Conservation (phyloP, 2,888 invertebrate genomes). For the Xestia c-nigrum region DNA sequence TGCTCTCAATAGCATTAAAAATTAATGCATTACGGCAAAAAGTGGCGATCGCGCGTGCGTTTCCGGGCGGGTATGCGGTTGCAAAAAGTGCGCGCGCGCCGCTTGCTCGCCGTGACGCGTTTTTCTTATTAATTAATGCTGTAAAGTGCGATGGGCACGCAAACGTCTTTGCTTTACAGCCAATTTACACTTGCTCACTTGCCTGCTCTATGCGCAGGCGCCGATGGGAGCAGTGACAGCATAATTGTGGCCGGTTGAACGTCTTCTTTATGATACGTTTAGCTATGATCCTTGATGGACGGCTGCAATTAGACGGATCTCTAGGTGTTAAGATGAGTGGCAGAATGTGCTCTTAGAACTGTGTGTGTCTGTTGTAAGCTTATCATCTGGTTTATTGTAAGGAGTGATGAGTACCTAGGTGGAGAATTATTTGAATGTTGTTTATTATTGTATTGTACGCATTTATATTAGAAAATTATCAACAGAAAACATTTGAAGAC, state of each 20-base stretch:
- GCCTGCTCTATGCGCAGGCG: slow-evolving; percentile 44
- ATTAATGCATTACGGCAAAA: slow-evolving; percentile 79
- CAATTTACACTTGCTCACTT: slow-evolving; percentile 64
- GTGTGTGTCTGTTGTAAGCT: neutral
- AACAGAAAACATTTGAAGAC: too few species aligned
- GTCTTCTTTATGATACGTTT: slow-evolving; percentile 30
- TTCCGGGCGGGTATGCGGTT: slow-evolving; percentile 76
- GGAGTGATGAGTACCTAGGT: neutral
- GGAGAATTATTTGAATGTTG: neutral
- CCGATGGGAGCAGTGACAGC: slow-evolving; percentile 18
- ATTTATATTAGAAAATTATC: neutral
- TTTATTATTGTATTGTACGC: neutral
- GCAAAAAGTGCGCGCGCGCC: slow-evolving; percentile 77
- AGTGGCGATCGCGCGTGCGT: slow-evolving; percentile 73
- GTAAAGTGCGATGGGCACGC: slow-evolving; percentile 74
- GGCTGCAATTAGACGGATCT: slow-evolving; percentile 5
- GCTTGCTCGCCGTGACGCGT: slow-evolving; percentile 78
- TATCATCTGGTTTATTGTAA: neutral
- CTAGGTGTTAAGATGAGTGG: slow-evolving; percentile 20
- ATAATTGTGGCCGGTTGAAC: slow-evolving; percentile 51
- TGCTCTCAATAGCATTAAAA: slow-evolving; percentile 80
- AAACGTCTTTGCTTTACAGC: slow-evolving; percentile 64
- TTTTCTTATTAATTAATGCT: slow-evolving; percentile 79
- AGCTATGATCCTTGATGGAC: slow-evolving; percentile 5
- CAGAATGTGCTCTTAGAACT: slow-evolving; percentile 10